Conservation (phyloP, 2,888 invertebrate species). For the Ophion obscuratus region DNA sequence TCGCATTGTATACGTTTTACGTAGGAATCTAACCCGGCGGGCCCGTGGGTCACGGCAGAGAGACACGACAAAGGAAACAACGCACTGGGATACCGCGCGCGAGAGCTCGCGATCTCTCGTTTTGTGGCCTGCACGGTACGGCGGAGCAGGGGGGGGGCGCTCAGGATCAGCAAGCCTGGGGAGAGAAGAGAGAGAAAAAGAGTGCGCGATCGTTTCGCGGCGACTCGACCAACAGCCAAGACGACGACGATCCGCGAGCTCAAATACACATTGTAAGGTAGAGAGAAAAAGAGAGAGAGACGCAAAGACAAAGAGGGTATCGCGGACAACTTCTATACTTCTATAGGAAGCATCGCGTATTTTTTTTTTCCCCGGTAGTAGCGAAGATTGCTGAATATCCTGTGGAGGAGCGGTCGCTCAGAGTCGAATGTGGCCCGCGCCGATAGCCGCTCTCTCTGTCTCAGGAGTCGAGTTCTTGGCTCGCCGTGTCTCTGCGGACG, state of each 20-base stretch:
- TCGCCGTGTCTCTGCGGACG: slow-evolving; percentile 33
- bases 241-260: slow-evolving; percentile 59
- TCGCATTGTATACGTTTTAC: slow-evolving; percentile 82
- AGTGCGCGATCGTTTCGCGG: slow-evolving; percentile 42
- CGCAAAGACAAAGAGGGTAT: neutral
- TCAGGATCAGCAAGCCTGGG: slow-evolving; percentile 1
- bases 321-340: slow-evolving; percentile 29
- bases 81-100: slow-evolving; percentile 67
- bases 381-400: slow-evolving; percentile 58
- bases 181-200: neutral
- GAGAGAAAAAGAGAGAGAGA: slow-evolving; percentile 16
- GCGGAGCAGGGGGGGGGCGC: neutral
- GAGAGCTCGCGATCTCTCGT: slow-evolving; percentile 39
- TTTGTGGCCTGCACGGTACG: slow-evolving; percentile 12
- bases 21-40: slow-evolving; percentile 83
- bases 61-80: slow-evolving; percentile 74
- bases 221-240: slow-evolving; percentile 55
- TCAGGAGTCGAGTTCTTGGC: slow-evolving; percentile 51
- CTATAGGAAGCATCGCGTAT: slow-evolving; percentile 40
- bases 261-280: slow-evolving; percentile 56
- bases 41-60: slow-evolving; percentile 81
- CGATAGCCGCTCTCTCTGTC: slow-evolving; percentile 26
- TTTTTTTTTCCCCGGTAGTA: slow-evolving; percentile 42
- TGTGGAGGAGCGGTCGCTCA: slow-evolving; percentile 17
- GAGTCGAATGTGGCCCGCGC: slow-evolving; percentile 42